These are phyloP conservation scores for Myiagra hebetior DNA, from an alignment of 2,113 vertebrate species.

Conservation along the genomic window DNA sequence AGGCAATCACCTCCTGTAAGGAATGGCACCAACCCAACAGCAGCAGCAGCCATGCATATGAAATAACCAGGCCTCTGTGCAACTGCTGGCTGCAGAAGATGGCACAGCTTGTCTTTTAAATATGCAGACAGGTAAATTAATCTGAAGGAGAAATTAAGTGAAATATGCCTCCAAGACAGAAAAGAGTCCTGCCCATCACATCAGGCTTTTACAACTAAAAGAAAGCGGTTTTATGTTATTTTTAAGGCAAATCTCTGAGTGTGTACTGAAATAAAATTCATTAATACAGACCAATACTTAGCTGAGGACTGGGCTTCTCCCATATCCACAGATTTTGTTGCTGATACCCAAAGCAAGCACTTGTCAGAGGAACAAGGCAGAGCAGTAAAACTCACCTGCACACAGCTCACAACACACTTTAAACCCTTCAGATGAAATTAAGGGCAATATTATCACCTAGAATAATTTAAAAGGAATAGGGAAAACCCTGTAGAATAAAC, in stretches of 20 bases:
- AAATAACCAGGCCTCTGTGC: neutral
- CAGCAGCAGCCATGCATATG: neutral
- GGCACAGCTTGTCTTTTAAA: neutral
- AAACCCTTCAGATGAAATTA: neutral
- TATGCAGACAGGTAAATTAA: neutral
- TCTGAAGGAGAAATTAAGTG: neutral
- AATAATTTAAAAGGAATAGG: neutral
- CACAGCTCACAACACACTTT: neutral
- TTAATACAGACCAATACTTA: neutral
- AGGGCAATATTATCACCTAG: neutral
- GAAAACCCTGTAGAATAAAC: neutral
- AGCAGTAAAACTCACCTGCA: neutral
- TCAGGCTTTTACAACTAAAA: neutral
- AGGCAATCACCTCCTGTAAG: conserved; percentile 22
- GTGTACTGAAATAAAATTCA: neutral
- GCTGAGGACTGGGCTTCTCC: neutral
- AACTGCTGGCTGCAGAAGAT: neutral
- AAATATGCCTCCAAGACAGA: neutral
- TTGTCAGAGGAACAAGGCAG: neutral
- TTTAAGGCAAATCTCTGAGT: neutral
- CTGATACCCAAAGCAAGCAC: neutral
- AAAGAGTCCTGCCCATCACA: neutral
- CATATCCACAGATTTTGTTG: neutral
- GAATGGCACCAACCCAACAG: neutral
- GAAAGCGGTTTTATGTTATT: neutral